phyloP scores from a whole-genome alignment of 2,888 invertebrate genomes.

The Drosophila austrosaltans region DNA sequence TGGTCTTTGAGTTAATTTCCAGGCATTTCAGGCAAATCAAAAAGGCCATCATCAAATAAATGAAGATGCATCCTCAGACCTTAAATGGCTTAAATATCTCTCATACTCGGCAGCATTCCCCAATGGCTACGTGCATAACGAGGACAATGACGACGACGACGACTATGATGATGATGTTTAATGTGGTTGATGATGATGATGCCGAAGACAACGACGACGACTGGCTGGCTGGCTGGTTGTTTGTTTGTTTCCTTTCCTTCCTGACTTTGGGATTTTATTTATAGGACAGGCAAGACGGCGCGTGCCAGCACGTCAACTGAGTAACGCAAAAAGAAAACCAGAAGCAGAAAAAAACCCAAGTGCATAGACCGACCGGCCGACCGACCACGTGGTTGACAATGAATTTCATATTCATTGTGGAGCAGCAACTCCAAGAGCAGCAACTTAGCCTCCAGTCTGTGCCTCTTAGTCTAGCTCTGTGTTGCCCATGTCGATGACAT shows the following conservation, averaged over 20 bases:
- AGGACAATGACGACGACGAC: slow-evolving; percentile 13
- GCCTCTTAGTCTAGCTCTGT: slow-evolving; percentile 1
- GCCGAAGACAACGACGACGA: slow-evolving; percentile 1
- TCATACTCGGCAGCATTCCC: slow-evolving; percentile 56
- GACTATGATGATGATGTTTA: not conserved
- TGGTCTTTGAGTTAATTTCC: slow-evolving; percentile 28
- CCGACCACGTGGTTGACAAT: slow-evolving; percentile 63
- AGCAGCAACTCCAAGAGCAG: slow-evolving; percentile 18
- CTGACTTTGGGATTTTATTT: slow-evolving; percentile 17
- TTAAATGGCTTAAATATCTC: slow-evolving; percentile 64
- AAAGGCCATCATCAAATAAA: slow-evolving; percentile 60
- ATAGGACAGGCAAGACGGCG: slow-evolving; percentile 16
- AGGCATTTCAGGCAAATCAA: slow-evolving; percentile 14
- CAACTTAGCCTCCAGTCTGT: slow-evolving; percentile 9
- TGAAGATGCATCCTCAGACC: slow-evolving; percentile 67
- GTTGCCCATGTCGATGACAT: slow-evolving; percentile 32
- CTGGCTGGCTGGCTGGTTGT: slow-evolving; percentile 3
- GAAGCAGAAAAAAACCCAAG: not conserved
- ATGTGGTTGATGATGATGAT: slow-evolving; percentile 7
- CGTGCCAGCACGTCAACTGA: slow-evolving; percentile 16
- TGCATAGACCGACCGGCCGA: slow-evolving; percentile 49
- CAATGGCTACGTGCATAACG: slow-evolving; percentile 61
- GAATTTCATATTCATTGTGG: slow-evolving; percentile 52
- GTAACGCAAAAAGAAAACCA: not conserved
- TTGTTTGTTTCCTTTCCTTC: not conserved